Evolutionary conservation across 1,140 invertebrate genomes (phyloP).

Genomic region (Drosophila nannoptera): DNA sequence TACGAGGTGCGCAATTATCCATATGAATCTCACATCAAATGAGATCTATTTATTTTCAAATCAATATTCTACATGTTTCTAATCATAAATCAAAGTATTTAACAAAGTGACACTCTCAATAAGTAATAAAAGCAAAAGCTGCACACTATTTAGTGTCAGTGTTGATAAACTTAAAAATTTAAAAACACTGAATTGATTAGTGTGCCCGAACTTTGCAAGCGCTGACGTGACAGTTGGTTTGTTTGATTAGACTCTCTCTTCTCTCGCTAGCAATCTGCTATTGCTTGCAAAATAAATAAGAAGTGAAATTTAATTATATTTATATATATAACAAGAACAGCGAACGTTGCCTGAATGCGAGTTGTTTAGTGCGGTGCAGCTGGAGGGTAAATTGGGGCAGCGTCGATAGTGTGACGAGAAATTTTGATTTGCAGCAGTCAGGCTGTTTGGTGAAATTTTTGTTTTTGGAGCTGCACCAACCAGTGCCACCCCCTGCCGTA

Average conservation of each 20-base stretch:
- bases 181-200: constrained; percentile 25
- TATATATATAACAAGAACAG: constrained; percentile 33
- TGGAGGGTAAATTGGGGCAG: constrained; percentile 36
- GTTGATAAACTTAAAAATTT: constrained; percentile 1
- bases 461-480: constrained; percentile 37
- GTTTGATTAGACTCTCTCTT: constrained; percentile 62
- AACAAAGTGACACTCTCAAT: too few relatives aligned
- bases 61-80: too few relatives aligned
- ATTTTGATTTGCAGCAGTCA: constrained; percentile 42
- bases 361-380: constrained; percentile 34
- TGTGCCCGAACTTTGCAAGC: constrained; percentile 47
- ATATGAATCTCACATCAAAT: too few relatives aligned
- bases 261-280: constrained; percentile 36
- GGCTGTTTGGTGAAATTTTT: constrained; percentile 47
- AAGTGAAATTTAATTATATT: constrained; percentile 49
- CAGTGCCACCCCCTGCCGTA: constrained; percentile 25
- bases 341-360: constrained; percentile 23
- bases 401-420: constrained; percentile 20
- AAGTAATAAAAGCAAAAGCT: background rate
- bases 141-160: constrained; percentile 11
- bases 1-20: background rate
- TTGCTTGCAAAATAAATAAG: constrained; percentile 61
- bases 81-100: too few relatives aligned
- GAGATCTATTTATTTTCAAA: too few relatives aligned
- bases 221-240: constrained; percentile 75